Base-by-base conservation (phyloP, 2,888 invertebrate genomes). In the Andrena flavipes region DNA sequence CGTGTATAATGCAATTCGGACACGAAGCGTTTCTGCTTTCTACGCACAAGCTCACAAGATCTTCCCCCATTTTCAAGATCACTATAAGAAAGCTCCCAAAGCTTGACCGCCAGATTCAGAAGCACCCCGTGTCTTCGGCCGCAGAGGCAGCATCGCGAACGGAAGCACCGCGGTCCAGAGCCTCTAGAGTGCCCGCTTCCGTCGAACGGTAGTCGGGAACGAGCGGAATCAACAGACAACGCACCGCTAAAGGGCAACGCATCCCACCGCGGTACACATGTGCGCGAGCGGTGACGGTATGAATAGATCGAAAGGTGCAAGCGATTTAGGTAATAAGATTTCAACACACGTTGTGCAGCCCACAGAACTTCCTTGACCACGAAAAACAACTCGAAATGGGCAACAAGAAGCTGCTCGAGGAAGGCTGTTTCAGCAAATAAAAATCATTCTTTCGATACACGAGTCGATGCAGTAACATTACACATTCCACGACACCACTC, bases 401-500 rank as follows among this genome's bases (percentile, higher is more conserved):
- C 80, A 82, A 82, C 82, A 84, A 84, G 83, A 84, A 84, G 82
- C 83, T 84, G 82, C 82, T 84, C 74, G 83, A 77, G 82, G 83
- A 84, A 84, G 83, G 83, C 74, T 84, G 83, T 84, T 84, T 84
- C 83, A 84, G 83, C 71, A 84, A 84, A 84, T 84, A 84, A 84
- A 84, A 84, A 84, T 84, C 83, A 84, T 84, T 84, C 83, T 84
- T 84, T 84, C 83, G 84, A 80, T 83, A 84, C 79, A 83, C 80
- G 84, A 84, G 82, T 84, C 84, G 84, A 84, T 83, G 83, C 63
- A 87, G 84, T 80, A 87, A 85, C 80, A 85, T 91, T 93, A 93
- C 93, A 90, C 93, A 93, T 92, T 93, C 93, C 84, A 93, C 93
- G 87, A 92, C 92, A 86, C 93, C 93, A 88, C 92, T 94, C 94